Conservation (phyloP, 2,113 vertebrate genomes). For the Macquaria australasica region DNA sequence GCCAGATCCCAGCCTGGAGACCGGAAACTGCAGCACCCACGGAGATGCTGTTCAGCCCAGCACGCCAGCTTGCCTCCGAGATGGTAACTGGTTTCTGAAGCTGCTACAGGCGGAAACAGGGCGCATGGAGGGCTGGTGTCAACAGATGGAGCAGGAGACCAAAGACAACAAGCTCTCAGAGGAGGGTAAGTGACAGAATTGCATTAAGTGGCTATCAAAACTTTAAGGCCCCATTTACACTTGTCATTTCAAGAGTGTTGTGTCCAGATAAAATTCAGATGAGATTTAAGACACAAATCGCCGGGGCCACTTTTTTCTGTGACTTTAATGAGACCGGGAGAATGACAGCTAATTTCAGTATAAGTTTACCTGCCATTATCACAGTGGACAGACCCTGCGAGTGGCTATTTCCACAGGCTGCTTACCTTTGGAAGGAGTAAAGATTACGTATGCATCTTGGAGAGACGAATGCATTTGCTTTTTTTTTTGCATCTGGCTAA, state of each 20-base stretch:
- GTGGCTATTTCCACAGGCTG: not conserved
- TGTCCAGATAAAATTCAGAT: not conserved
- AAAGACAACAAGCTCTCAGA: conserved; percentile 96
- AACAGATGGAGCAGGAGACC: conserved; percentile 99
- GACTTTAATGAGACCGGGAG: not conserved
- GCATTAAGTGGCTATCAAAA: not conserved
- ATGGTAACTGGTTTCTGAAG: conserved; percentile 98
- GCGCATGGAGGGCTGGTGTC: conserved; percentile 98
- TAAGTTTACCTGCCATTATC: not conserved
- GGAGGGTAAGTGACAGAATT: conserved; percentile 82
- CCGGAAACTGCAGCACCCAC: conserved; percentile 85
- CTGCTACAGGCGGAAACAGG: conserved; percentile 96
- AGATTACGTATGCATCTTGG: not conserved
- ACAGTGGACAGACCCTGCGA: not conserved
- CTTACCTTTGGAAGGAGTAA: not conserved
- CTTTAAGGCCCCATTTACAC: not conserved
- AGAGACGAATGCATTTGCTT: not conserved
- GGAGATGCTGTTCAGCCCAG: conserved; percentile 70
- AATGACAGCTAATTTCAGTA: not conserved
- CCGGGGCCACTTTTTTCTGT: not conserved
- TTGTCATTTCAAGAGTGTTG: not conserved
- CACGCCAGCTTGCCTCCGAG: conserved; percentile 89
- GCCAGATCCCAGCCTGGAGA: conserved; percentile 96
- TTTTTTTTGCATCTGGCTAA: not conserved
- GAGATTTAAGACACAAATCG: not conserved